Evolutionary conservation across 2,797 vertebrate genomes (phyloP), one percentile per base, ranked within the genome.

Genomic region (Scolopax rusticola): DNA sequence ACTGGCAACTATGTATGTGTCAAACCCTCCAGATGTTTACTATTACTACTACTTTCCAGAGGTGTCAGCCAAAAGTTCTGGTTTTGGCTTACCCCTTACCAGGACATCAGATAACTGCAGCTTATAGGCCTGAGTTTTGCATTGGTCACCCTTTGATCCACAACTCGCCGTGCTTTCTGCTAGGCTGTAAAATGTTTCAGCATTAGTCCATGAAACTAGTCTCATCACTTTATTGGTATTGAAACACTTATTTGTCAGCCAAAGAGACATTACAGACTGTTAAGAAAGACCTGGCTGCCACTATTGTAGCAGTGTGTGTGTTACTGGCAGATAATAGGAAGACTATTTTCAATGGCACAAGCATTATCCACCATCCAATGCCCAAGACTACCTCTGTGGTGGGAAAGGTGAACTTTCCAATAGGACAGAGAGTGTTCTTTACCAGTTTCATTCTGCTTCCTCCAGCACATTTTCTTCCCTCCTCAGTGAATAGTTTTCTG

Each of bases 11-110:
- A 68, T 21, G 77, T 90, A 67, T 68, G 25, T 53, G 90, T 95
- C 96, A 90, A 91, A 78, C 28, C 68, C 87, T 96, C 74, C 96
- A 97, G 91, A 94, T 93, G 84, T 95, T 95, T 95, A 87, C 84
- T 92, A 77, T 93, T 92, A 92, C 60, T 82, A 45, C 57, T 91
- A 33, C 70, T 96, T 96, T 97, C 87, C 93, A 94, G 69, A 19
- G 41, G 60, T 87, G 83, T 90, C 81, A 77, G 93, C 94, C 92
- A 96, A 54, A 65, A 74, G 78, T 33, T 91, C 82, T 89, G 71
- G 50, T 89, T 38, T 50, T 69, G 64, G 61, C 86, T 96, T 15
- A 0, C 76, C 70, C 65, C 95, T 88, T 41, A 73, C 73, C 30
- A 69, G 63, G 59, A 94, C 91, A 86, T 74, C 86, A 92, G 83